These are phyloP conservation scores for Nomada goodeniana DNA, from an alignment of 2,888 invertebrate genomes.

Conservation along the genomic window DNA sequence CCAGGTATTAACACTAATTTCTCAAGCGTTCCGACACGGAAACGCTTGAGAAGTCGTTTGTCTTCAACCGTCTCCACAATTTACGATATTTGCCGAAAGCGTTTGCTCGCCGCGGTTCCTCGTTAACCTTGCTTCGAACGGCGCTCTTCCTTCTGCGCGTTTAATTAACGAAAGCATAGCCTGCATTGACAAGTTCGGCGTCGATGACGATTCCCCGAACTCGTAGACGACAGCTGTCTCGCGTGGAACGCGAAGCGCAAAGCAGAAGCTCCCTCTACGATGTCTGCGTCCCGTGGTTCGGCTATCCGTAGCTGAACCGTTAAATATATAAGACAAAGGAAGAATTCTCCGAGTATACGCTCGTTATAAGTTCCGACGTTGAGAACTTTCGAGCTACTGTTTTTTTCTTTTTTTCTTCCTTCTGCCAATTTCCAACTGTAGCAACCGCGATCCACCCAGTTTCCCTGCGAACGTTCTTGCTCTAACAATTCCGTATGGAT, in stretches of 20 bases:
- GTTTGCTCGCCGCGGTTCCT: constrained; percentile 39
- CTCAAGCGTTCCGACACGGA: constrained; percentile 43
- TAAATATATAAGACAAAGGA: constrained; percentile 28
- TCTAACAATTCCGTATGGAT: too few relatives aligned
- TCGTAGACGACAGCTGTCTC: not conserved
- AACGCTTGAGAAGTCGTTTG: constrained; percentile 44
- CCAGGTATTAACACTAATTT: constrained; percentile 51
- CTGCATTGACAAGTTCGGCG: not conserved
- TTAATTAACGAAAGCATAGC: constrained; percentile 20
- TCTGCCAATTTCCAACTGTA: constrained; percentile 1
- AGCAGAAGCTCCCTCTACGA: not conserved
- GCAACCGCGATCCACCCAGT: constrained; percentile 11
- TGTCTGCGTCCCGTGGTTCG: not conserved
- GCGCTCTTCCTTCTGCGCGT: not conserved
- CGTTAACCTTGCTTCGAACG: constrained; percentile 17
- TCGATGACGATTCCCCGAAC: not conserved
- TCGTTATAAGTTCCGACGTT: constrained; percentile 63
- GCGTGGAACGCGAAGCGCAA: not conserved
- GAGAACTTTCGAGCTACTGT: constrained; percentile 58
- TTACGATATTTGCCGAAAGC: constrained; percentile 36
- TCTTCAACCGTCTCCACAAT: constrained; percentile 28
- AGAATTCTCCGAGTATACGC: constrained; percentile 43
- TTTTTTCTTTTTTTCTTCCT: constrained; percentile 27
- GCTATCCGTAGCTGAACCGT: constrained; percentile 19
- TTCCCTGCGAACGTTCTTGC: not conserved